phyloP scores from a whole-genome alignment of 2,888 invertebrate species.

The Gryllus longicercus region DNA sequence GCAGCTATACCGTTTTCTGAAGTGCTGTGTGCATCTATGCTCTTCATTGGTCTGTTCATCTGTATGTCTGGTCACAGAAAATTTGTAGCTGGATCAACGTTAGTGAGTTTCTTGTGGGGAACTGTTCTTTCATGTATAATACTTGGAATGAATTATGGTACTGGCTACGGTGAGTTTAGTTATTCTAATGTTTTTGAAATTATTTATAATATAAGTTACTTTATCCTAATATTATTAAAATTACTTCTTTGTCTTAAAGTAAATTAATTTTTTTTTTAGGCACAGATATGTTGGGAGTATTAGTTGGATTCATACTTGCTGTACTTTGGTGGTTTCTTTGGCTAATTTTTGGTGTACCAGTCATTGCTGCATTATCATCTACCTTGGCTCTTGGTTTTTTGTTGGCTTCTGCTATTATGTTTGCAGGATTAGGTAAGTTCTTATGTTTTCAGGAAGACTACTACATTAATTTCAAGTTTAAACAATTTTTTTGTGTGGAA shows the following conservation, averaged over 20 bases:
- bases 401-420: conserved; percentile 57
- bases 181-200: too few species aligned
- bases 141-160: conserved; percentile 1
- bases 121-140: conserved; percentile 4
- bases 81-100: conserved; percentile 49
- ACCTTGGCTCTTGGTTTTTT: conserved; percentile 61
- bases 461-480: too few species aligned
- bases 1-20: conserved; percentile 53
- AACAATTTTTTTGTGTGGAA: too few species aligned
- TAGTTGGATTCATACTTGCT: conserved; percentile 59
- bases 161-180: not conserved
- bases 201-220: too few species aligned
- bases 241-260: conserved; percentile 24
- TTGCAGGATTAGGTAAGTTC: conserved; percentile 58
- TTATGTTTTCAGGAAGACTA: too few species aligned
- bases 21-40: conserved; percentile 52
- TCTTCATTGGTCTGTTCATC: conserved; percentile 61
- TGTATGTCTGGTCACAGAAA: conserved; percentile 63
- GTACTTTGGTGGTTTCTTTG: conserved; percentile 60
- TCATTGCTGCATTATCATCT: conserved; percentile 57
- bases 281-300: conserved; percentile 50
- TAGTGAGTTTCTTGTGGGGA: conserved; percentile 26
- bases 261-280: conserved; percentile 47
- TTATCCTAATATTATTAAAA: too few species aligned
- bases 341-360: conserved; percentile 60